A percentile compares a stretch with the other conserved stretches of the same genome.
These are phyloP conservation scores for Ploceus nigricollis DNA, from an alignment of 2,113 vertebrate species.

Conservation along the genomic window DNA sequence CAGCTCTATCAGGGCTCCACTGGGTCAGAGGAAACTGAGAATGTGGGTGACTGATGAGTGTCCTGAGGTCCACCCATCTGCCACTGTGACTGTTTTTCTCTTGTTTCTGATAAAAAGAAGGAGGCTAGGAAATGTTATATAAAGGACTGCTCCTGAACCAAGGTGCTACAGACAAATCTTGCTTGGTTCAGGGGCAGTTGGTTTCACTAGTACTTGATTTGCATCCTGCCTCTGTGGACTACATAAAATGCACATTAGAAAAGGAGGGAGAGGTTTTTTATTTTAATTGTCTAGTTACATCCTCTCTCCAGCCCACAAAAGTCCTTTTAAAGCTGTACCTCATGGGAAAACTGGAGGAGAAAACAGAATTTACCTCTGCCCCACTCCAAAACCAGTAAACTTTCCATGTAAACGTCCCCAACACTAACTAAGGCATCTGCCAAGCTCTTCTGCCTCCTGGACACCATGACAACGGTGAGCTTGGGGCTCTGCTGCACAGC, in stretches of 20 bases:
- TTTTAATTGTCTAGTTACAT: not conserved
- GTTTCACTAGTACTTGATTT: not conserved
- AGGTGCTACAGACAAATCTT: not conserved
- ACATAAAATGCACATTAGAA: not conserved
- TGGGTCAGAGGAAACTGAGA: not conserved
- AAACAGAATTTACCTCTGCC: not conserved
- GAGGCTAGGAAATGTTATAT: not conserved
- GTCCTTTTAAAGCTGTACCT: not conserved
- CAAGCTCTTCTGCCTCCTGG: not conserved
- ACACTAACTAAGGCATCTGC: fast-evolving
- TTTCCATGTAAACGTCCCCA: fast-evolving
- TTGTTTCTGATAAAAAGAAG: not conserved
- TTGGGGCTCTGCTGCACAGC: not conserved
- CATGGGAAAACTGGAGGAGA: not conserved
- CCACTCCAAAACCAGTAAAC: not conserved
- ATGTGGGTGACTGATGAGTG: fast-evolving
- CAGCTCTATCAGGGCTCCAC: not conserved
- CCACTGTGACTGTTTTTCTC: not conserved
- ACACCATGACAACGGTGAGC: not conserved
- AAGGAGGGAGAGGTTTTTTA: not conserved
- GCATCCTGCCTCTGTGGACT: not conserved
- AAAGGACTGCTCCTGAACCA: not conserved
- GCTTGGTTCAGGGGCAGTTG: not conserved
- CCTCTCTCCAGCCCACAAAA: not conserved
- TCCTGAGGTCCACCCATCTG: not conserved